Percentiles rank a stretch among this genome's conserved stretches.
phyloP scores from a whole-genome alignment of 1,140 invertebrate species.

The Lasioglossum baleicum region DNA sequence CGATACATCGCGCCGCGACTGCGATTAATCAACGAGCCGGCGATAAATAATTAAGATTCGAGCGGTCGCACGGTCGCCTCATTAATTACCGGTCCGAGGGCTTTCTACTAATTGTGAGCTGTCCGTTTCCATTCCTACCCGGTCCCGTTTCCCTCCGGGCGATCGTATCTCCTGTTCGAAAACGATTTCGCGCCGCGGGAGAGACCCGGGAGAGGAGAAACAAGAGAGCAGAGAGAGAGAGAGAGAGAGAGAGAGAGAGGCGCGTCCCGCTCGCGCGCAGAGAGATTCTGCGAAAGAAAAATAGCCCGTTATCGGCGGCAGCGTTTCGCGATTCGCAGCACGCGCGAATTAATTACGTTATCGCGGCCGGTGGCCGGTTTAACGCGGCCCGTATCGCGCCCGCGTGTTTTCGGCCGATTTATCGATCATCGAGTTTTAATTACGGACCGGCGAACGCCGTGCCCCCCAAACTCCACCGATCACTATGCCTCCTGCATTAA shows the following conservation, averaged over 20 bases:
- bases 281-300: conserved; percentile 13
- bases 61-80: conserved; percentile 51
- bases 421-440: conserved; percentile 46
- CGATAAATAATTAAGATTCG: conserved; percentile 68
- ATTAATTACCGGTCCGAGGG: conserved; percentile 58
- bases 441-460: neutral
- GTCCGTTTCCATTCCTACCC: conserved; percentile 14
- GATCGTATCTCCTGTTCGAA: conserved; percentile 10
- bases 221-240: too few relatives aligned
- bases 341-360: conserved; percentile 43
- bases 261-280: conserved; percentile 1
- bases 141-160: neutral
- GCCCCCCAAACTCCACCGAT: too few relatives aligned
- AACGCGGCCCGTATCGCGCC: neutral
- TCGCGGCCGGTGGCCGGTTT: conserved; percentile 4
- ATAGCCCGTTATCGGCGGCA: conserved; percentile 30
- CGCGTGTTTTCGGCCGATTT: conserved; percentile 12
- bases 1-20: conserved; percentile 52
- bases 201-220: too few relatives aligned
- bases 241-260: neutral
- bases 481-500: too few relatives aligned
- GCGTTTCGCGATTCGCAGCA: neutral
- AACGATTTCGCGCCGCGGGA: neutral
- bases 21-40: conserved; percentile 63
- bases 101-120: conserved; percentile 57